phyloP scores from a whole-genome alignment of 2,888 invertebrate genomes.

The Drosophila eohydei region DNA sequence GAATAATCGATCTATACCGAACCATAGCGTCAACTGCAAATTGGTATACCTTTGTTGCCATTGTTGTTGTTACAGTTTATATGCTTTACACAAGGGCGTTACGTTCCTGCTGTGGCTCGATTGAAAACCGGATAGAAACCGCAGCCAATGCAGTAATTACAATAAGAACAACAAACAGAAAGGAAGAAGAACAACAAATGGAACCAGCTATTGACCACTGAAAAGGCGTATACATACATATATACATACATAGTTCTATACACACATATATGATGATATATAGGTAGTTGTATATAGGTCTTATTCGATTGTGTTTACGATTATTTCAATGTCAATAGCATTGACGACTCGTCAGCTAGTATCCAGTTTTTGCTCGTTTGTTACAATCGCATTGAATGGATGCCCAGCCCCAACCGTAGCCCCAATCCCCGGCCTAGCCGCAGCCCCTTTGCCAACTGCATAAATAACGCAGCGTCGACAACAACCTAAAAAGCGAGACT shows the following conservation, averaged over 20 bases:
- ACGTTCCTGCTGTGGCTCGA: slow-evolving; percentile 34
- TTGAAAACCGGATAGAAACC: slow-evolving; percentile 45
- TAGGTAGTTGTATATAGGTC: slow-evolving; percentile 5
- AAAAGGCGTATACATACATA: not conserved
- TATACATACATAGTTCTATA: not conserved
- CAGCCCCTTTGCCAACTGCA: slow-evolving; percentile 47
- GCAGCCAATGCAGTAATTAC: slow-evolving; percentile 56
- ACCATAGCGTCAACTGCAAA: not conserved
- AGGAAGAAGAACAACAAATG: slow-evolving; percentile 14
- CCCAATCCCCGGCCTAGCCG: not conserved
- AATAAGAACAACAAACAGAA: slow-evolving; percentile 57
- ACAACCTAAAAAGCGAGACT: slow-evolving; percentile 32
- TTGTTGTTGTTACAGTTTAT: not conserved
- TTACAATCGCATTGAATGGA: slow-evolving; percentile 33
- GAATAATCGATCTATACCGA: not conserved
- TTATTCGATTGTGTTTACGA: slow-evolving; percentile 39
- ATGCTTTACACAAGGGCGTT: slow-evolving; percentile 10
- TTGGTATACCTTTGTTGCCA: slow-evolving; percentile 2
- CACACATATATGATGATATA: not conserved
- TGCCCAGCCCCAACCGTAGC: not conserved
- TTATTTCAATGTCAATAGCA: slow-evolving; percentile 71
- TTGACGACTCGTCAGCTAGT: slow-evolving; percentile 67
- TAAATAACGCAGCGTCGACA: slow-evolving; percentile 58
- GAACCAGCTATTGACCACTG: slow-evolving; percentile 1
- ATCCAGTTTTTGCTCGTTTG: slow-evolving; percentile 39